Base-by-base conservation (phyloP, 2,113 vertebrate species). In the Sinocyclocheilus anshuiensis region DNA sequence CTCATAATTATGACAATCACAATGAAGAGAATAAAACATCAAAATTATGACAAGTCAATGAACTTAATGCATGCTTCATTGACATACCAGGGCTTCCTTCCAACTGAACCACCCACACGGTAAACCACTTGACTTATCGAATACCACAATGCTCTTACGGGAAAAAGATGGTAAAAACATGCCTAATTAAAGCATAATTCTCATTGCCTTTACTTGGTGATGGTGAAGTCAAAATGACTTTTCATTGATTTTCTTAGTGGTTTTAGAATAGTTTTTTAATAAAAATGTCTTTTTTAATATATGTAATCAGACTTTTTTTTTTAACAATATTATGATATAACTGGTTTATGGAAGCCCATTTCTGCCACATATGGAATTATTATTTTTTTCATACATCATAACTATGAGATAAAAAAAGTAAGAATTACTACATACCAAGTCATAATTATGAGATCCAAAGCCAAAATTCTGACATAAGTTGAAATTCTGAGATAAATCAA, bases 71-170 rank as follows among this genome's bases (percentile, higher is more conserved):
- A 83, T 55, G 45, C 48, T 57, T n/a, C 20, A 83, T 42, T 72
- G 57, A 84, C 74, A 84, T 26, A 83, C 61, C 57, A 69, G 74
- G 10, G 24, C 39, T 55, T 57, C 45, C 39, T 72, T 50, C 11
- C 48, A 85, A 71, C 67, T 15, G 12, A 61, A 57, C 78, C 83
- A 57, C 59, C 24, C 77, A 85, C 59, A 71, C 16, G 33, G 11
- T 82, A 57, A 24, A 29, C 55, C 53, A 75, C 12, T 20, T 39
- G 11, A 79, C 55, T 79, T n/a, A 61, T 39, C 11, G 20, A 79
- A 61, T 24, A 61, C 55, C 20, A 39, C 50, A 22, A 2, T 45
- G 36, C 22, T 81, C 6, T 61, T 61, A 36, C 59, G 15, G 16
- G 11, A 79, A 39, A 57, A 22, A 12, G 13, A 33, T 33, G 65